Evolutionary conservation across 2,888 invertebrate genomes (phyloP).

Genomic region (Andrena hattorfiana): DNA sequence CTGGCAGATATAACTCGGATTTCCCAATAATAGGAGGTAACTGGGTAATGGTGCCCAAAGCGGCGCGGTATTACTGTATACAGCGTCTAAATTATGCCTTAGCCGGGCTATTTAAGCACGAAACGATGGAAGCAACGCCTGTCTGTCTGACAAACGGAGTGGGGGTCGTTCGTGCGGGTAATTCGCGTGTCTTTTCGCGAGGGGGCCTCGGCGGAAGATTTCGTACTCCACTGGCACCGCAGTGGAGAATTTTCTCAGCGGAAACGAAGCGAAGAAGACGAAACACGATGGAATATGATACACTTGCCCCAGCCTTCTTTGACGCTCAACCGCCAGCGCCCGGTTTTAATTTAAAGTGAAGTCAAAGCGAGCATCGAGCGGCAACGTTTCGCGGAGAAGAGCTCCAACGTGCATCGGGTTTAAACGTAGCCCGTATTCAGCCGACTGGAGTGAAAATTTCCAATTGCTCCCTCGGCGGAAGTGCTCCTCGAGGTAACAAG

Average conservation of each 20-base stretch:
- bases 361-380: too few relatives aligned
- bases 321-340: too few relatives aligned
- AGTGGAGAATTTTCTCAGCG: neutral
- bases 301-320: too few relatives aligned
- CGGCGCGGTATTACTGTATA: conserved; percentile 47
- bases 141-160: conserved; percentile 13
- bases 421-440: too few relatives aligned
- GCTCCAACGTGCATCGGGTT: too few relatives aligned
- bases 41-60: conserved; percentile 48
- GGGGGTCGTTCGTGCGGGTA: conserved; percentile 19
- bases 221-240: neutral
- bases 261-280: neutral
- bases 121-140: conserved; percentile 40
- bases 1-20: conserved; percentile 32
- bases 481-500: too few relatives aligned
- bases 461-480: too few relatives aligned
- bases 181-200: conserved; percentile 25
- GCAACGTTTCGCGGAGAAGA: too few relatives aligned
- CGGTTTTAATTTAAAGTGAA: too few relatives aligned
- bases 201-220: neutral
- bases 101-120: conserved; percentile 56
- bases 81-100: conserved; percentile 57
- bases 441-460: too few relatives aligned
- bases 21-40: conserved; percentile 63
- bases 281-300: too few relatives aligned